Evolutionary conservation across 2,888 invertebrate genomes (phyloP).

Genomic region (Leptopilina myrica): DNA sequence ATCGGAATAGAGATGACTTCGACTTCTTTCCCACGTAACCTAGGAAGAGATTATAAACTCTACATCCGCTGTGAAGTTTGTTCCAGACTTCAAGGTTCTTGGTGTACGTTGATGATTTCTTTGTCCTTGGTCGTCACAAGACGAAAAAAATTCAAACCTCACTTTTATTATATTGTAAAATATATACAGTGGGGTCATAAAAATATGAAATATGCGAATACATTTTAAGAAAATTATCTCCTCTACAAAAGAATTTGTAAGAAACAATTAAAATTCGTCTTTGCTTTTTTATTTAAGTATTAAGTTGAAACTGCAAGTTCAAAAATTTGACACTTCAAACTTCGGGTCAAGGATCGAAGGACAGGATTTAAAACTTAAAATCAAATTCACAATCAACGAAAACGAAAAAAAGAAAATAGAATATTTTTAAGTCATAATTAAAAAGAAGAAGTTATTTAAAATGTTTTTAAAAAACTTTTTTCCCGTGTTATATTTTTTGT

Average conservation of each 20-base stretch:
- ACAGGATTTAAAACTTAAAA: too few relatives aligned
- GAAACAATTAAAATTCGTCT: background rate
- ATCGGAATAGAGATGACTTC: conserved; percentile 23
- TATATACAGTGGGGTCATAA: background rate
- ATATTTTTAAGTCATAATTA: too few relatives aligned
- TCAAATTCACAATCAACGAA: too few relatives aligned
- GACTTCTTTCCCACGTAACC: conserved; percentile 30
- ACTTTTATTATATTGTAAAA: background rate
- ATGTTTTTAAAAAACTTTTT: too few relatives aligned
- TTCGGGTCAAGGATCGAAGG: too few relatives aligned
- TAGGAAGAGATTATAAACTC: background rate
- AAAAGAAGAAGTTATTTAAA: too few relatives aligned
- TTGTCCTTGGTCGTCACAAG: conserved; percentile 1
- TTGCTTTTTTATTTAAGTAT: too few relatives aligned
- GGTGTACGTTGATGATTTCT: background rate
- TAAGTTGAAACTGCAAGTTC: too few relatives aligned
- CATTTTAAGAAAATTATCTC: background rate
- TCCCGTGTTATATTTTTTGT: too few relatives aligned
- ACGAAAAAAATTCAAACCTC: background rate
- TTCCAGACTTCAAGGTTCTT: conserved; percentile 2
- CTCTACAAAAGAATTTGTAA: background rate
- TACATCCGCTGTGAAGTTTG: background rate
- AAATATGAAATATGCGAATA: background rate
- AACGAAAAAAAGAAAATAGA: too few relatives aligned
- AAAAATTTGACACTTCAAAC: too few relatives aligned